phyloP scores from a whole-genome alignment of 2,888 invertebrate genomes.

The Schizaphis graminum region DNA sequence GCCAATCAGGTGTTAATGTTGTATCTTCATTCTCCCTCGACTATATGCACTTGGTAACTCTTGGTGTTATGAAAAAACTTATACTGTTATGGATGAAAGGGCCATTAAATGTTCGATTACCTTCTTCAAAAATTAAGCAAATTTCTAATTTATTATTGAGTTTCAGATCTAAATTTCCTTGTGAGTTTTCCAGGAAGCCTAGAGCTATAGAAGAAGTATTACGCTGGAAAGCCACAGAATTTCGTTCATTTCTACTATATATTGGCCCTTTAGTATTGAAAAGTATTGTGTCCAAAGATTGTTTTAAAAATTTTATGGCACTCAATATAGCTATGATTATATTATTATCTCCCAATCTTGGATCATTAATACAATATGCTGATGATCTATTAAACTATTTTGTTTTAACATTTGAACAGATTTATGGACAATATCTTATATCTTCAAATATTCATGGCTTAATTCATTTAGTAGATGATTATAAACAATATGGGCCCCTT shows the following conservation, averaged over 20 bases:
- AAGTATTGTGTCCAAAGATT: constrained; percentile 1
- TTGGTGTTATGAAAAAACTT: constrained; percentile 25
- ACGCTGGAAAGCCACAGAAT: constrained; percentile 10
- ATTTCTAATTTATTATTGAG: neutral
- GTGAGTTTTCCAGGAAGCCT: constrained; percentile 30
- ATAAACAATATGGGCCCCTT: constrained; percentile 6
- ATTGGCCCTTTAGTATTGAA: neutral
- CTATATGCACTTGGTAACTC: neutral
- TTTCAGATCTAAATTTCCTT: constrained; percentile 1
- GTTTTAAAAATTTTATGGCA: constrained; percentile 24
- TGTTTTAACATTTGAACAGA: constrained; percentile 23
- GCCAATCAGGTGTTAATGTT: neutral
- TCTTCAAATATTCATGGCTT: neutral
- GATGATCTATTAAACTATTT: constrained; percentile 21
- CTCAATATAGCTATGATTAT: constrained; percentile 10
- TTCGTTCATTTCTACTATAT: neutral
- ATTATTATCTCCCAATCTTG: neutral
- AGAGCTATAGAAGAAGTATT: constrained; percentile 5
- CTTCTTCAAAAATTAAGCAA: neutral
- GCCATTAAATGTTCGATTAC: neutral
- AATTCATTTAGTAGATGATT: constrained; percentile 27
- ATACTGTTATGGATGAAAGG: constrained; percentile 20
- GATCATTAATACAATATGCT: constrained; percentile 21
- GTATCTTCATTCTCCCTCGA: neutral
- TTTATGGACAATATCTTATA: neutral